Base-by-base conservation (phyloP, 2,113 vertebrate genomes). In the Cinclus cinclus region DNA sequence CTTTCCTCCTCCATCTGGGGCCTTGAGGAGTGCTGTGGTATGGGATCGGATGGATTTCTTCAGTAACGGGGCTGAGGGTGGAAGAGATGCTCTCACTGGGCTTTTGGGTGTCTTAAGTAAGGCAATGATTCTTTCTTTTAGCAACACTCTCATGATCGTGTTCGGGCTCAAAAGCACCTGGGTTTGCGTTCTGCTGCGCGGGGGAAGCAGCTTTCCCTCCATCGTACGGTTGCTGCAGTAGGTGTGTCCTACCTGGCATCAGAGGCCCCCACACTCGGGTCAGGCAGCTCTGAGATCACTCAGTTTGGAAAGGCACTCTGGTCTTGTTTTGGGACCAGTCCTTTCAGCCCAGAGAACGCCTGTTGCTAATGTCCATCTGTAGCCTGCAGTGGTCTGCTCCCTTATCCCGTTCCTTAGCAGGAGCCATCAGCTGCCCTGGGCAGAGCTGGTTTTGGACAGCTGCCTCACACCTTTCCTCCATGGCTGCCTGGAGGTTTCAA, bases 1-100 rank as follows among this genome's bases (percentile, higher is more conserved):
- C 77, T 75, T 62, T 24, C 81, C 77, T 42, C 59, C 44, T 95
- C 87, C 95, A 84, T 88, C 90, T 94, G 94, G 76, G 87, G 67
- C 78, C 31, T 15, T 10, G n/a, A 56, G 69, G 79, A 62, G 14
- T 3, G 27, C 79, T 4, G 2, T 27, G 64, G 7, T 75, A 11
- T 5, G 1, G 24, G 22, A 65, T 81, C 16, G 0, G 8, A 13
- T 3, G 47, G 50, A 18, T 76, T 37, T 69, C 28, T 37, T 65
- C 65, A 5, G 39, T 20, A 92, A 2, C 10, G 55, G 68, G 79
- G 79, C 63, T 77, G 82, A 56, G 28, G 25, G 47, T 74, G 39
- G 67, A 53, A 33, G 42, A 80, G 56, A 5, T 1, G 17, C 65
- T 56, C 30, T 13, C 22, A 39, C 46, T 59, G 33, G 27, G 44